phyloP scores from a whole-genome alignment of 2,888 invertebrate species.

The Sarcophaga rosellei region DNA sequence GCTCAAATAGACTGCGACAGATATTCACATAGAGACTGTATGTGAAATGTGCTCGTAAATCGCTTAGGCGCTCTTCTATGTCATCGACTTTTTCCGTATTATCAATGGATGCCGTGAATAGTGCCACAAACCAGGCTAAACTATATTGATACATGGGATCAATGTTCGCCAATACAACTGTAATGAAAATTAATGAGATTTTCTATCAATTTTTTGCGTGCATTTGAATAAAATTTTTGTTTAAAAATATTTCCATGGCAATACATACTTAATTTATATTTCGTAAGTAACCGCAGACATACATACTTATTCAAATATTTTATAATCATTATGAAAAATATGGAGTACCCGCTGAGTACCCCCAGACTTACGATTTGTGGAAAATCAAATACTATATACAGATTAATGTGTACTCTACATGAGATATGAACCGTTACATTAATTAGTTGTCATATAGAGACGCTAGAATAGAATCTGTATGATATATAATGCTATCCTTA shows the following conservation, averaged over 20 bases:
- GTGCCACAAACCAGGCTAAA: constrained; percentile 94
- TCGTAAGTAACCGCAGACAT: too few species aligned
- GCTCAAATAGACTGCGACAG: constrained; percentile 96
- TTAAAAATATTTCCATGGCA: not conserved
- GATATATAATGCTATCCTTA: too few species aligned
- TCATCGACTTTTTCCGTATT: constrained; percentile 93
- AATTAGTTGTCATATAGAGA: too few species aligned
- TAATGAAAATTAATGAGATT: constrained; percentile 62
- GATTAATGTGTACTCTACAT: too few species aligned
- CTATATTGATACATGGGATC: constrained; percentile 99
- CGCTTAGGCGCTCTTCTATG: constrained; percentile 87
- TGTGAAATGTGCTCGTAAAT: constrained; percentile 91
- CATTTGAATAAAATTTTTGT: not conserved
- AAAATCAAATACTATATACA: too few species aligned
- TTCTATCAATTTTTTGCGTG: not conserved
- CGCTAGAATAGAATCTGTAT: too few species aligned
- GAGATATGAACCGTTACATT: too few species aligned
- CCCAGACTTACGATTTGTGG: too few species aligned
- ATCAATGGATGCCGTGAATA: constrained; percentile 93
- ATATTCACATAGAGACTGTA: constrained; percentile 95
- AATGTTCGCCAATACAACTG: constrained; percentile 91
- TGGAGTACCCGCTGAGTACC: too few species aligned
- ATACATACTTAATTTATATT: too few species aligned
- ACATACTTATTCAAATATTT: too few species aligned
- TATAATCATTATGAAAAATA: too few species aligned